Percentiles rank a stretch among this genome's conserved stretches.
Conservation (phyloP, 2,113 vertebrate genomes). For the Mesocricetus auratus region DNA sequence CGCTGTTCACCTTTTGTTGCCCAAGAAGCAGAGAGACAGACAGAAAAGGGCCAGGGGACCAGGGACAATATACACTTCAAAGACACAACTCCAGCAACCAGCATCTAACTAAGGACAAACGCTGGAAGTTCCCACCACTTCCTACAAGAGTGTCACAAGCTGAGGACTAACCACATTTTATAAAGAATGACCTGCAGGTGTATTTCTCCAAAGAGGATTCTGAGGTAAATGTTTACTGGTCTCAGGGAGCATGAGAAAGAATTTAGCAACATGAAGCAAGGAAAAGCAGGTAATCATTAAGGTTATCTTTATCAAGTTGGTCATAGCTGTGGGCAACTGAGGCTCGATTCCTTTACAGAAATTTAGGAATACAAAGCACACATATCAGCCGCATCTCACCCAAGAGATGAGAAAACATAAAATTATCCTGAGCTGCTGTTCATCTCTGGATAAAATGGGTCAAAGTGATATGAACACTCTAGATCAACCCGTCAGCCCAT, state of each 20-base stretch:
- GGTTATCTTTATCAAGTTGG: background rate
- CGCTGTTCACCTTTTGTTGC: background rate
- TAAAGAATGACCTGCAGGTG: background rate
- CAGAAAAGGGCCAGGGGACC: background rate
- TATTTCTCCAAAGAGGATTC: background rate
- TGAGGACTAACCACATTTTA: background rate
- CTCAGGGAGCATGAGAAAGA: background rate
- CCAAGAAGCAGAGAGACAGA: background rate
- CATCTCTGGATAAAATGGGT: background rate
- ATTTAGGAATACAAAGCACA: background rate
- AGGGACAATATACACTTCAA: background rate
- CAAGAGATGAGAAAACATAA: background rate
- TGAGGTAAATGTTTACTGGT: background rate
- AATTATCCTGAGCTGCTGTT: background rate
- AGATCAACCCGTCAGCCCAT: background rate
- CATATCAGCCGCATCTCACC: background rate
- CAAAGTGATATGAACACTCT: background rate
- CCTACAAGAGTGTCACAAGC: background rate
- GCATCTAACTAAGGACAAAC: background rate
- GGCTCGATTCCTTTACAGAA: background rate
- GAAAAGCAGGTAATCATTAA: background rate
- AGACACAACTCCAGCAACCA: background rate
- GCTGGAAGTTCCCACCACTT: background rate
- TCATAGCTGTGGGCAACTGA: background rate
- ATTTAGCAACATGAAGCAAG: background rate